Evolutionary conservation across 2,797 vertebrate genomes (phyloP), one percentile per base, ranked within the genome.

Genomic region (Acanthurus leucopareius): DNA sequence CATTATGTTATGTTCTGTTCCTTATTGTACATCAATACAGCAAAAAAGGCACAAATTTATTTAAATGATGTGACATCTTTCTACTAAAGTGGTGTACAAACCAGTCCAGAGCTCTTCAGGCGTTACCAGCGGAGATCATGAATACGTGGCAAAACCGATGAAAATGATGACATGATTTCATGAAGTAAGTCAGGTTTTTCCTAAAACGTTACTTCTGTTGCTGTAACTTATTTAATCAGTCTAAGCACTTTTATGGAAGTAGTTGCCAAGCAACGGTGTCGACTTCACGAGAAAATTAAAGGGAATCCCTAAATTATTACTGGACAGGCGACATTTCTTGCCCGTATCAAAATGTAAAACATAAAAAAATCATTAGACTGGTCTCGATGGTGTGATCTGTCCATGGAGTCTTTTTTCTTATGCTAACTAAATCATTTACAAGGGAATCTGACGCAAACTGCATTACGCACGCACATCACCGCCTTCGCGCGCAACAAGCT

Each of bases 231-330:
- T 77, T 65, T 87, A 32, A 82, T 94, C 94, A 95, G 90, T 94
- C 91, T 94, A 94, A 90, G 94, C 92, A 94, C 94, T 94, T 84
- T 87, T n/a, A 91, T 86, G 93, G 93, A 93, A 92, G 93, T 86
- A 90, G 96, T 96, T 97, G 94, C 95, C 95, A 93, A 85, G 94
- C 94, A 97, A 96, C 93, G 72, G 80, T 84, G 86, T 91, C 69
- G 84, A 72, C 6, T 69, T 59, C 42, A 49, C 61, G 32, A 32
- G 58, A 35, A 40, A 62, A 66, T 63, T 17, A 54, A 11, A 6
- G 45, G 3, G 0, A 49, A 22, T 15, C 14, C 2, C 49, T 63
- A 20, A 22, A 59, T 61, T 38, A 20, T 35, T 44, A n/a, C 7
- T 17, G 28, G 11, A 0, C 10, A 25, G 7, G 68, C 1, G 4